These are phyloP conservation scores for Muscicapa comitata DNA, from an alignment of 2,797 vertebrate species.

Conservation along the genomic window DNA sequence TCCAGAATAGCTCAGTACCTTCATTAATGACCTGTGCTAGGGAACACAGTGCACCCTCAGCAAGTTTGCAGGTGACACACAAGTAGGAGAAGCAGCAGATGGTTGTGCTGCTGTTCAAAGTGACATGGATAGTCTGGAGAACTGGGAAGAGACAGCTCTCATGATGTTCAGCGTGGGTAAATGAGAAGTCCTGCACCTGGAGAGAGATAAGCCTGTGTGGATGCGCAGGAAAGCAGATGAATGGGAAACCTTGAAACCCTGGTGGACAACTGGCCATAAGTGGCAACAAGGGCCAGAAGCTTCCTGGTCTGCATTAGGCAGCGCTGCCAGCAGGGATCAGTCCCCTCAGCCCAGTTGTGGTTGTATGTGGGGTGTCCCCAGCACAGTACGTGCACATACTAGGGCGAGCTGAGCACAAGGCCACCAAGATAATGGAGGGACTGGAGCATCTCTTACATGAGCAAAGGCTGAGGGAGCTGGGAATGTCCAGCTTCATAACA, in stretches of 20 bases:
- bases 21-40: neutral
- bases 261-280: neutral
- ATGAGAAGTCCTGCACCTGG: neutral
- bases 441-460: neutral
- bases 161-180: neutral
- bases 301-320: neutral
- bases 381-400: neutral
- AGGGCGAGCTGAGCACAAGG: neutral
- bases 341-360: neutral
- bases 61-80: neutral
- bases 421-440: neutral
- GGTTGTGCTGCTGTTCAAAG: neutral
- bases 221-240: neutral
- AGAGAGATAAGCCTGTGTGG: neutral
- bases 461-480: neutral
- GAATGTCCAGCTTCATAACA: neutral
- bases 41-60: neutral
- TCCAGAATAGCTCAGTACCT: neutral
- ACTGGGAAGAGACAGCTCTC: neutral
- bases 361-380: neutral
- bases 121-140: neutral
- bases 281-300: neutral
- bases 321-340: neutral
- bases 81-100: neutral
- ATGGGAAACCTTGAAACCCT: neutral